These are phyloP conservation scores for Abrostola triplasia DNA, from an alignment of 2,888 invertebrate genomes.

Conservation along the genomic window DNA sequence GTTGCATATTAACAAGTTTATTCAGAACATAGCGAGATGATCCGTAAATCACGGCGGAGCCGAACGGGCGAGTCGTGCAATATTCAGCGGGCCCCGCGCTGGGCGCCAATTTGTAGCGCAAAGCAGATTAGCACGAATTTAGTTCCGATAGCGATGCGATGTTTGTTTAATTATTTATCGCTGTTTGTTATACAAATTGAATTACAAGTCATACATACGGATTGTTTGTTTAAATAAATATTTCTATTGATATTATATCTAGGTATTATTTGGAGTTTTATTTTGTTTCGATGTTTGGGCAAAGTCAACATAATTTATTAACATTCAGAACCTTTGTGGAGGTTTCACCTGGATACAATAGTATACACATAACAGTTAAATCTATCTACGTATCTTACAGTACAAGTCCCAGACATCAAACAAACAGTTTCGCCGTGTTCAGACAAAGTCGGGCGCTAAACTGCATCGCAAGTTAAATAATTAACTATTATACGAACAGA, in stretches of 20 bases:
- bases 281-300: slow-evolving; percentile 5
- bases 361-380: no score
- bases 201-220: slow-evolving; percentile 41
- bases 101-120: slow-evolving; percentile 62
- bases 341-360: no score
- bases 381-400: not conserved
- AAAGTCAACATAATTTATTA: slow-evolving; percentile 4
- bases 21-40: slow-evolving; percentile 53
- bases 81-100: slow-evolving; percentile 58
- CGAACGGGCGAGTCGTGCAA: slow-evolving; percentile 52
- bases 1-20: slow-evolving; percentile 59
- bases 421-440: slow-evolving; percentile 21
- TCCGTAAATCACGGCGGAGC: slow-evolving; percentile 56
- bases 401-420: slow-evolving; percentile 1
- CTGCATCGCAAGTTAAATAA: slow-evolving; percentile 54
- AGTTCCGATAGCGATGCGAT: slow-evolving; percentile 51
- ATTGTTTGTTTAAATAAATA: slow-evolving; percentile 44
- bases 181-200: slow-evolving; percentile 55
- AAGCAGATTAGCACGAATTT: slow-evolving; percentile 64
- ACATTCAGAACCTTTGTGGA: not conserved
- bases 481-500: slow-evolving; percentile 52
- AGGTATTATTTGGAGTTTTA: slow-evolving; percentile 31
- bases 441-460: slow-evolving; percentile 33
- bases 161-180: slow-evolving; percentile 58
- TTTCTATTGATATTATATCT: slow-evolving; percentile 16